Percentiles rank a stretch among this genome's conserved stretches.
Evolutionary conservation across 1,140 invertebrate species (phyloP).

Genomic region (Cotesia vestalis): DNA sequence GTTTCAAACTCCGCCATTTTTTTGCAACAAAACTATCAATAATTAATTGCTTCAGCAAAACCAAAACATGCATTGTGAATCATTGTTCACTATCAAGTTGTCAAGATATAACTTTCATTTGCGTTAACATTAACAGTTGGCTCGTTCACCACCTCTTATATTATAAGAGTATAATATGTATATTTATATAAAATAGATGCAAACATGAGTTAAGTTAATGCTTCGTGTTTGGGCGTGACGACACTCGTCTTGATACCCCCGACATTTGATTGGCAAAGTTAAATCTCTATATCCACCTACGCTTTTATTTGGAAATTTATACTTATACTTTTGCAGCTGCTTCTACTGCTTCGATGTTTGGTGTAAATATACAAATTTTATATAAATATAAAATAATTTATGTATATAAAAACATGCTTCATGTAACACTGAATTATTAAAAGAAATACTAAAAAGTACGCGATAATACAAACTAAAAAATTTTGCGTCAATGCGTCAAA

Average conservation of each 20-base stretch:
- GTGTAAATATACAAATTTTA: neutral
- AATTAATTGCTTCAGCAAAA: neutral
- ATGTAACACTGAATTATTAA: too few species aligned
- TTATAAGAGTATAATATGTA: too few species aligned
- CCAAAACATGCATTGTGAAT: neutral
- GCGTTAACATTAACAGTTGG: neutral
- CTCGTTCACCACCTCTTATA: neutral
- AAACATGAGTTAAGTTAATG: neutral
- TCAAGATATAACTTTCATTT: neutral
- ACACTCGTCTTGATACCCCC: neutral
- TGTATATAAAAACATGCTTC: too few species aligned
- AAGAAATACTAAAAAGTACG: too few species aligned
- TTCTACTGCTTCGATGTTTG: neutral
- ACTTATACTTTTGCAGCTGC: neutral
- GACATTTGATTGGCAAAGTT: conserved; percentile 9
- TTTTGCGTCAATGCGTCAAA: too few species aligned
- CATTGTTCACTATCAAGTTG: neutral
- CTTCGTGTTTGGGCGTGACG: neutral
- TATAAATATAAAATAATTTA: too few species aligned
- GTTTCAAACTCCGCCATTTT: neutral
- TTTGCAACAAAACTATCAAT: neutral
- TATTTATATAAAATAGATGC: too few species aligned
- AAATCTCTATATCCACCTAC: conserved; percentile 11
- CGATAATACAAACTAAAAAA: too few species aligned
- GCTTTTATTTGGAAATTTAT: neutral